phyloP scores from a whole-genome alignment of 2,113 vertebrate species.

The Chunga burmeisteri region DNA sequence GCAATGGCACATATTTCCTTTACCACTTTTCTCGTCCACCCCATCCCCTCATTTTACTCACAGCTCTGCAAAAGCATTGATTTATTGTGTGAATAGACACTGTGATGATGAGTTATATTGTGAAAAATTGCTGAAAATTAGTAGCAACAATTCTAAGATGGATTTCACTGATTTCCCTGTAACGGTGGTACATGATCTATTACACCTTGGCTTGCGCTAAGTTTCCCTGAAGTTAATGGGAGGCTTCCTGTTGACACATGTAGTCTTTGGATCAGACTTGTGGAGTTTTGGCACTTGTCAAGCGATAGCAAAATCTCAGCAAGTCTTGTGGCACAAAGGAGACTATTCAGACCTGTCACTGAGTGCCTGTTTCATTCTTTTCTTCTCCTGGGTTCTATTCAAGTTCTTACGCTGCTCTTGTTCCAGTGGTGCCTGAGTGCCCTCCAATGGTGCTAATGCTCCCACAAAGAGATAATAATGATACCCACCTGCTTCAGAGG shows the following conservation, averaged over 20 bases:
- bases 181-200: not conserved
- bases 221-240: constrained; percentile 46
- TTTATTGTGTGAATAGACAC: constrained; percentile 28
- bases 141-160: not conserved
- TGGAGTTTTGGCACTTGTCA: constrained; percentile 51
- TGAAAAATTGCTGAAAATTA: constrained; percentile 33
- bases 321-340: constrained; percentile 43
- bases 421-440: constrained; percentile 66
- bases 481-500: constrained; percentile 42
- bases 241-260: constrained; percentile 54
- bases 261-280: constrained; percentile 33
- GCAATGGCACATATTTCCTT: not conserved
- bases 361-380: constrained; percentile 18
- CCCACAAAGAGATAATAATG: constrained; percentile 58
- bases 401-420: constrained; percentile 35
- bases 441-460: constrained; percentile 63
- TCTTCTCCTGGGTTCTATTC: constrained; percentile 29
- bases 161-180: constrained; percentile 4
- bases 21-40: not conserved
- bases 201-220: constrained; percentile 10
- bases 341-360: constrained; percentile 43
- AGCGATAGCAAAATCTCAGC: constrained; percentile 37
- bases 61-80: not conserved
- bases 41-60: not conserved
- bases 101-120: constrained; percentile 20